Evolutionary conservation across 1,140 invertebrate genomes (phyloP), one percentile per base, ranked within the genome.

Genomic region (Phymastichus coffea): DNA sequence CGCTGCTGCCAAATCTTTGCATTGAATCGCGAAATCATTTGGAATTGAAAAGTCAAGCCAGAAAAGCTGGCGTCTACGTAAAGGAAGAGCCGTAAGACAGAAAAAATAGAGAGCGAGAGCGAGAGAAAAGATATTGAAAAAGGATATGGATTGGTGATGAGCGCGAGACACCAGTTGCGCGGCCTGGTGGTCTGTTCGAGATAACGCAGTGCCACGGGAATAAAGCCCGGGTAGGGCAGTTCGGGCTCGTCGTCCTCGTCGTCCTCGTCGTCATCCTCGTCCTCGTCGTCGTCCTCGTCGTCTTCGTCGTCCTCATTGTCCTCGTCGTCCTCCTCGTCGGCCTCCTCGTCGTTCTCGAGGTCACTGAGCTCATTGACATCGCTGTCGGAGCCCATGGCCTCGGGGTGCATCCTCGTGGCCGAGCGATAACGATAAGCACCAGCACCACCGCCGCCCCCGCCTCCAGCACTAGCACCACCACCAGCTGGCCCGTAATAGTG

Each of bases 131-230:
- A 30, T 19, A 54, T 23, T 60, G 78, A 72, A 87, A 96, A 96
- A 96, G 94, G 94, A 97, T 97, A 97, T 96, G 94, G 94, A 89
- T 97, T 98, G 43, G 94, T 96, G 80, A 98, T 97, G 79, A 97
- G 89, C 66, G 86, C 88, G 64, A 99, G 86, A 81, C 95, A 97
- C 90, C 90, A 93, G 79, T 88, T 93, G 72, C 95, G 85, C 26
- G 94, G 89, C 53, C 86, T 81, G 57, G 92, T 91, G 35, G 84
- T 89, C 76, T 99, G 96, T 25, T 90, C 88, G 60, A 99, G 82
- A 70, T 93, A 95, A 65, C 87, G 85, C 57, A 98, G 80, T 35
- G 89, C 86, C 41, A 92, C 82, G 26, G 91, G 87, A 15, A 89
- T 87, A 77, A 97, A 97, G 40, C 93, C 93, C 12, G 94, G 93